Base-by-base conservation (phyloP, 2,113 vertebrate species). In the Riparia riparia region DNA sequence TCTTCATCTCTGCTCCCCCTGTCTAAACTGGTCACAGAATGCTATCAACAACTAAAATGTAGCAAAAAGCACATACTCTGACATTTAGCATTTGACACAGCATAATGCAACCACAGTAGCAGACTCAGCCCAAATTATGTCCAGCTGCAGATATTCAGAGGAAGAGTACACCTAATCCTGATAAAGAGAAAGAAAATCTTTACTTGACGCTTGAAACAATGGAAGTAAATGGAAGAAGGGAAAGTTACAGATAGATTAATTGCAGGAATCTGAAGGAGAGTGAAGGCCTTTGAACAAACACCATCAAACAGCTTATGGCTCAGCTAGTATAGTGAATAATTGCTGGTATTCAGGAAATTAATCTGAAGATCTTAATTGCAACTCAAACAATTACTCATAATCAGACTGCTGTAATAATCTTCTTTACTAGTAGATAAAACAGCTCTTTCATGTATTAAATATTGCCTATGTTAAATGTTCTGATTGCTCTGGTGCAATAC, bases 321-420 rank as follows among this genome's bases (percentile, higher is more conserved):
- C 78, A 88, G 57, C 51, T 54, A 44, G 26, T n/a, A 58, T 1
- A 81, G 54, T 42, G 41, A 86, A 18, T 70, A 91, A 82, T 58
- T 82, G 32, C 29, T 81, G 37, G n/a, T 49, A 83, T 81, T 91
- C 31, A 60, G 60, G 32, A 92, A 90, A 80, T 76, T 82, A 82
- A 79, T 88, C 53, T 49, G 63, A 88, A 89, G 49, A 60, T 77
- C 58, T 93, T 95, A 90, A 93, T 29, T 90, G 44, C 65, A 88
- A 68, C 31, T 92, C 56, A 86, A 89, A 84, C 47, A 60, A 51
- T 84, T 86, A 85, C 39, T 90, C 22, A 63, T 58, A 74, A 82
- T 79, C 49, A 79, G 31, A 64, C 22, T 29, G 42, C 45, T 90
- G 13, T 76, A 63, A 58, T 7, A 60, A 24, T 37, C 63, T 69